Percentiles rank a stretch among this genome's conserved stretches.
Conservation (phyloP, 2,888 invertebrate genomes). For the Troilus luridus region DNA sequence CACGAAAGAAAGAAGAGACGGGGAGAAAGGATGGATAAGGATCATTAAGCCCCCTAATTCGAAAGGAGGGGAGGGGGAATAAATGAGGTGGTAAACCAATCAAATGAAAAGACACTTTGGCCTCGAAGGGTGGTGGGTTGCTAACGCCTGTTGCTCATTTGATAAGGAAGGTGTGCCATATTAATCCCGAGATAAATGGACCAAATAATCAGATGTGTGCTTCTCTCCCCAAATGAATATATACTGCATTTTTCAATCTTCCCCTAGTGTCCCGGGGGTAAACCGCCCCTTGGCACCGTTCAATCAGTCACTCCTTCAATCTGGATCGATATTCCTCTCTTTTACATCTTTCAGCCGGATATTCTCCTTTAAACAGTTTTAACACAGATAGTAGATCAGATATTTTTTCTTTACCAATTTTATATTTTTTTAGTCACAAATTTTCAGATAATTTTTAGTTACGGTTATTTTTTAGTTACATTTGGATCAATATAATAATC, state of each 20-base stretch:
- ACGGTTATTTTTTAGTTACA: too few relatives aligned
- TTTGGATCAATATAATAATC: too few relatives aligned
- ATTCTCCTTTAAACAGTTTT: neutral
- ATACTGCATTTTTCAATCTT: conserved; percentile 62
- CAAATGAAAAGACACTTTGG: conserved; percentile 57
- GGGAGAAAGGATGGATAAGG: conserved; percentile 56
- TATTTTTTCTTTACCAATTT: too few relatives aligned
- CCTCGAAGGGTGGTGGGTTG: neutral
- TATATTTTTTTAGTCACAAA: too few relatives aligned
- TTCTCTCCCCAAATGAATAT: conserved; percentile 59
- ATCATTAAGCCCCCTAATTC: conserved; percentile 53
- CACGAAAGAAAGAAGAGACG: neutral
- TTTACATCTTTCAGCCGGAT: neutral
- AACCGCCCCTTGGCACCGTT: conserved; percentile 51
- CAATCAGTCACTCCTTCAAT: conserved; percentile 42
- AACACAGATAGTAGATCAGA: too few relatives aligned
- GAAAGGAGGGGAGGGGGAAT: conserved; percentile 53
- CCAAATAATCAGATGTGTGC: conserved; percentile 61
- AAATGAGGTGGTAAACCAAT: conserved; percentile 61
- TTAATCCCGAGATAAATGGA: conserved; percentile 56
- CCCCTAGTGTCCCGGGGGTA: neutral
- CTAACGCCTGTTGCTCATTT: conserved; percentile 55
- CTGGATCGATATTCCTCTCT: conserved; percentile 23
- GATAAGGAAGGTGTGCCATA: conserved; percentile 57
- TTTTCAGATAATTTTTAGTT: too few relatives aligned